Conservation (phyloP, 2,888 invertebrate species). For the Epistrophe eligans region DNA sequence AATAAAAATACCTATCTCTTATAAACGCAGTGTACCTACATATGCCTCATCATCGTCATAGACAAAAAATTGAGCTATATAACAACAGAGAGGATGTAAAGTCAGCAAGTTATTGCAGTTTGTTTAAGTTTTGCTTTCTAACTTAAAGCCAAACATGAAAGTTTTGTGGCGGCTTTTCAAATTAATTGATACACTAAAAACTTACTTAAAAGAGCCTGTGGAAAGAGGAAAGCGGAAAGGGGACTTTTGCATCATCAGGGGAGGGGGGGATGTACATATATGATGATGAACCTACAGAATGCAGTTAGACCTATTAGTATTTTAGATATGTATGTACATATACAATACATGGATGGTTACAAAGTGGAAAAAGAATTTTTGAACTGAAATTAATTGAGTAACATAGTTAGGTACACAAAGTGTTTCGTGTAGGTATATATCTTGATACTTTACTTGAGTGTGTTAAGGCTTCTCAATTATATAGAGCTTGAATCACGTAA, state of each 20-base stretch:
- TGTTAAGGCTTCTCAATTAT: constrained; percentile 66
- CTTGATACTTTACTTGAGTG: constrained; percentile 54
- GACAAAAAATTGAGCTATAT: constrained; percentile 19
- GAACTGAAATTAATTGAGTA: constrained; percentile 73
- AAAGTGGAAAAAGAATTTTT: constrained; percentile 66
- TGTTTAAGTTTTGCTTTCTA: constrained; percentile 69
- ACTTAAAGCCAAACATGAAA: constrained; percentile 71
- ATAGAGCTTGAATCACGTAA: constrained; percentile 43
- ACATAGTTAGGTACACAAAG: constrained; percentile 70
- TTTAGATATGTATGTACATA: not conserved
- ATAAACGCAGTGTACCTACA: not conserved
- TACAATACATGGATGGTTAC: constrained; percentile 8
- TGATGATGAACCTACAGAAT: constrained; percentile 1
- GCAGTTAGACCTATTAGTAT: constrained; percentile 7
- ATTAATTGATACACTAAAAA: constrained; percentile 75
- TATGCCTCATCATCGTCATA: not conserved
- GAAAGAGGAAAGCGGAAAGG: not conserved
- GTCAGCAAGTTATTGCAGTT: constrained; percentile 67
- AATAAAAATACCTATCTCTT: not conserved
- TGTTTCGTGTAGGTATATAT: constrained; percentile 51
- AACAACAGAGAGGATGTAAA: constrained; percentile 17
- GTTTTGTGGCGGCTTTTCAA: constrained; percentile 74
- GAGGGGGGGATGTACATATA: no score
- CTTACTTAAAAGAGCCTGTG: constrained; percentile 44
- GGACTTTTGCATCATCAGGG: not conserved